Conservation (phyloP, 2,113 vertebrate genomes). For the Formicarius rufipectus region DNA sequence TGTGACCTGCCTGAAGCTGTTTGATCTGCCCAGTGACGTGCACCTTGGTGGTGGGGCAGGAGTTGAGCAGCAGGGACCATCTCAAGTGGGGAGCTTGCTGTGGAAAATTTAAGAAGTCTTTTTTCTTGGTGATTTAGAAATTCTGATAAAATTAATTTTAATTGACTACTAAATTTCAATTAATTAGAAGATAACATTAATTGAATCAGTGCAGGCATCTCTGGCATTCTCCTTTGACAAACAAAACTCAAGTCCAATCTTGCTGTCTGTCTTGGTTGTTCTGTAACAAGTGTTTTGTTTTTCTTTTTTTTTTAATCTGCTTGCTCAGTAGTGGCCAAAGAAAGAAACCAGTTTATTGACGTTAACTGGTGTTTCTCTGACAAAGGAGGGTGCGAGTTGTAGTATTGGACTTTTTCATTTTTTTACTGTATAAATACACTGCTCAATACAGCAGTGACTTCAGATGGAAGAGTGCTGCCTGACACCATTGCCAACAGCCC, state of each 20-base stretch:
- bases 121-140: not conserved
- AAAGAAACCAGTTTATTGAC: not conserved
- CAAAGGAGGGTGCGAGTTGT: not conserved
- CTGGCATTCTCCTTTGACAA: not conserved
- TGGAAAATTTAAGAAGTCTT: not conserved
- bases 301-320: not conserved
- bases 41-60: not conserved
- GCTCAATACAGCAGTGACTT: not conserved
- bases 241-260: not conserved
- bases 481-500: not conserved
- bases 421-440: not conserved
- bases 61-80: accelerated
- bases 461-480: not conserved
- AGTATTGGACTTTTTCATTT: not conserved
- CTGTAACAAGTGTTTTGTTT: not conserved
- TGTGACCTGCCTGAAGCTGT: not conserved
- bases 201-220: not conserved
- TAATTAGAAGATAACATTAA: not conserved
- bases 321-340: not conserved
- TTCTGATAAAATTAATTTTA: not conserved
- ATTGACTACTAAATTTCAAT: not conserved
- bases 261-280: not conserved
- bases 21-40: not conserved
- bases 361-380: not conserved
- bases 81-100: not conserved